Percentiles rank a stretch among this genome's conserved stretches.
phyloP scores from a whole-genome alignment of 2,888 invertebrate genomes.

The Tetramorium bicarinatum region DNA sequence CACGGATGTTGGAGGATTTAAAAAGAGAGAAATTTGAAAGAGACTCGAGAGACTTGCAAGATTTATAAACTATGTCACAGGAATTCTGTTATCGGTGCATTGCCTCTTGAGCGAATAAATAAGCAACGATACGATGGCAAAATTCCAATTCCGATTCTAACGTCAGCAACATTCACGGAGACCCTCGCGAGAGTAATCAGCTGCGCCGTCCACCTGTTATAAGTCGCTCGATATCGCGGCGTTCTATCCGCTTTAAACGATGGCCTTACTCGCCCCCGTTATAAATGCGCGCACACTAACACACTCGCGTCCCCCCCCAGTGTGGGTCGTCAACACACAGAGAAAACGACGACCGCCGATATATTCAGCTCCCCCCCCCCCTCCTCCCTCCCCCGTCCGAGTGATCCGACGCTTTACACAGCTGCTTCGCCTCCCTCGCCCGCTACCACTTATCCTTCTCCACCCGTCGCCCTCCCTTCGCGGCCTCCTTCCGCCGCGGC shows the following conservation, averaged over 20 bases:
- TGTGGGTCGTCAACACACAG: constrained; percentile 71
- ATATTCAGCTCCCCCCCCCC: no score
- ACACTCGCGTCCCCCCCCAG: constrained; percentile 84
- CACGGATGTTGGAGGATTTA: neutral
- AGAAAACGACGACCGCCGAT: constrained; percentile 59
- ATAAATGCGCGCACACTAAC: constrained; percentile 60
- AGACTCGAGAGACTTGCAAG: neutral
- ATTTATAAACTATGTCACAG: neutral
- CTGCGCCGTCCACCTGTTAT: constrained; percentile 74
- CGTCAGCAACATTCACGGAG: constrained; percentile 21
- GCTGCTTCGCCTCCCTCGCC: constrained; percentile 68
- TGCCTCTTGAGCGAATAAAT: constrained; percentile 17
- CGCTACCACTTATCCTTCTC: constrained; percentile 83
- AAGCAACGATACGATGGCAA: constrained; percentile 35
- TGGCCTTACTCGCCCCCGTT: constrained; percentile 78
- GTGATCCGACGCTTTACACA: constrained; percentile 61
- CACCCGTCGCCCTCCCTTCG: constrained; percentile 85
- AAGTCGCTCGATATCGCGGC: constrained; percentile 71
- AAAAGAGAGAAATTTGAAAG: neutral
- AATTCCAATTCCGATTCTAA: constrained; percentile 43
- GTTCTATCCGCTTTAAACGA: constrained; percentile 73
- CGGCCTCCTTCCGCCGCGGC: constrained; percentile 80
- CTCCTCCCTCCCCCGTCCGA: neutral
- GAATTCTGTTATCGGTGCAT: constrained; percentile 2
- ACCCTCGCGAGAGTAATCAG: constrained; percentile 6